Conservation (phyloP, 1,140 invertebrate species). For the Drosophila santomea region DNA sequence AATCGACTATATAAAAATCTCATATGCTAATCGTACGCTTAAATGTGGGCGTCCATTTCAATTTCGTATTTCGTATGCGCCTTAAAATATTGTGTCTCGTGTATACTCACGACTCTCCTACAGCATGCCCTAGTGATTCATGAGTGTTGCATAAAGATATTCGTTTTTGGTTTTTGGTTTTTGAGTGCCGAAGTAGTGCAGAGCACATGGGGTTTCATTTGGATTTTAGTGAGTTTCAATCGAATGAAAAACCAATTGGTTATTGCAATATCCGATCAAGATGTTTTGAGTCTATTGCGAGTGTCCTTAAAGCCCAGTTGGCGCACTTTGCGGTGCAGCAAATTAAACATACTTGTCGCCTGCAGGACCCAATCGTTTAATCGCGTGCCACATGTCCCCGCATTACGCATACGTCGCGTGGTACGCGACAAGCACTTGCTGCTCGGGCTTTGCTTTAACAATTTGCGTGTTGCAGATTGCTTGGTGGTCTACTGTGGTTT, state of each 20-base stretch:
- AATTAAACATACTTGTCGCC: neutral
- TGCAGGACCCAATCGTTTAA: slow-evolving; percentile 26
- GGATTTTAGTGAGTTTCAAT: neutral
- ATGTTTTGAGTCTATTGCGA: neutral
- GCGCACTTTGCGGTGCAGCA: neutral
- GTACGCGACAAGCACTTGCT: slow-evolving; percentile 35
- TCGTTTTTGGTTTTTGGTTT: slow-evolving; percentile 10
- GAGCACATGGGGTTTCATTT: neutral
- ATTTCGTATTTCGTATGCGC: slow-evolving; percentile 39
- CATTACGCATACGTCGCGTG: slow-evolving; percentile 63
- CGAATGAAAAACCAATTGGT: neutral
- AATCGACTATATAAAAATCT: slow-evolving; percentile 51
- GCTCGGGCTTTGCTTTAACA: slow-evolving; percentile 46
- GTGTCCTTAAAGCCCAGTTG: slow-evolving; percentile 1
- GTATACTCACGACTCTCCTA: slow-evolving; percentile 28
- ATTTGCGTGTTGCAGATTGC: slow-evolving; percentile 61
- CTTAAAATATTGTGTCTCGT: slow-evolving; percentile 21
- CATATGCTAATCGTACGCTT: slow-evolving; percentile 61
- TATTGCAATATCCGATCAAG: neutral
- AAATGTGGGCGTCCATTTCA: slow-evolving; percentile 56
- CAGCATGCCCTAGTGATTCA: slow-evolving; percentile 32
- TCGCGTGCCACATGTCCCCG: slow-evolving; percentile 36
- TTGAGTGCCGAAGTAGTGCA: neutral
- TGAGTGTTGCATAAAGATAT: slow-evolving; percentile 41
- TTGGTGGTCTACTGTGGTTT: slow-evolving; percentile 8